Evolutionary conservation across 37 sponge, comb jelly and placozoan genomes (phyloP), one percentile per base, ranked within the genome.

Genomic region (Spongilla lacustris): DNA sequence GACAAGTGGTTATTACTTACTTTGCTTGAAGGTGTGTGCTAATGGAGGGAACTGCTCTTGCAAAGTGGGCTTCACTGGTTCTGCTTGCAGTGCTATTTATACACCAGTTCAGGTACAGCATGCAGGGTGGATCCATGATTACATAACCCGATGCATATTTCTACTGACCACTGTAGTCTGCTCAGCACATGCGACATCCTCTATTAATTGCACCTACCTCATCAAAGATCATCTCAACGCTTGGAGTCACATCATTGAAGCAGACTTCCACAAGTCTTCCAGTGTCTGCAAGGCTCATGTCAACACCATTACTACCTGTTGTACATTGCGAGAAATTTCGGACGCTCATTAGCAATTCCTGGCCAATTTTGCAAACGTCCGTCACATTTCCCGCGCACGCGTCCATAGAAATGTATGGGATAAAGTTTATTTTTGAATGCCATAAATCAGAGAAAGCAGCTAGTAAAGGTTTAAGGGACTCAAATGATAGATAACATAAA

Each of bases 11-110:
- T 34, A 74, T 13, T 83, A 3, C 22, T 0, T 46, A 50, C 33
- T 29, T 31, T 3, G 12, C 9, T 4, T 87, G 2, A 37, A 93
- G 93, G 68, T 38, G 1, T 93, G 93, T 28, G 86, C 79, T 34
- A 86, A 89, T 31, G 69, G 28, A 24, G 79, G 86, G 0, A n/a
- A 27, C 5, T 93, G 93, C 48, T 82, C 90, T 22, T 93, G 93
- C 38, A 79, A 79, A 78, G 83, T 36, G 31, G 90, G 93, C 26
- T 93, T 82, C 32, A 73, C 50, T 35, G 93, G 93, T 22, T 31
- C 74, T 67, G 35, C 46, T 31, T 91, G 92, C 67, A n/a, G 78
- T n/a, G 49, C 78, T 1, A 13, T 72, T 1, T 71, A n/a, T n/a
- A 24, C 31, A 50, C 81, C 3, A 46, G 81, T 17, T 38, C 69